Evolutionary conservation across 64 coral and sea anemone genomes (phyloP).

Genomic region (Pachyseris speciosa): DNA sequence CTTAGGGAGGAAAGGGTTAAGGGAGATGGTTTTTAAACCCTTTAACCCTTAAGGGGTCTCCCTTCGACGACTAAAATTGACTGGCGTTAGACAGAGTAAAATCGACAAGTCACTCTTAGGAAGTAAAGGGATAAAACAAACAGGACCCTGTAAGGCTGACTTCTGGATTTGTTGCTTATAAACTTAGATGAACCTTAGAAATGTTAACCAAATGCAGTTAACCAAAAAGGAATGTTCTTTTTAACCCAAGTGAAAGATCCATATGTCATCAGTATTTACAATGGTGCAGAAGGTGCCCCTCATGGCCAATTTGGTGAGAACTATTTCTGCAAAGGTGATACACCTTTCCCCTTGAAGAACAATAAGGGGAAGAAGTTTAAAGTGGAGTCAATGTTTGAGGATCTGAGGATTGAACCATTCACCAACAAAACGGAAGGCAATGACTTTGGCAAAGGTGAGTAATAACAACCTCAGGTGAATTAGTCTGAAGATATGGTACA

Average conservation of each 20-base stretch:
- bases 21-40: too few species aligned
- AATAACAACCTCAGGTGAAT: not conserved
- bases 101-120: too few species aligned
- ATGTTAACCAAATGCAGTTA: not conserved
- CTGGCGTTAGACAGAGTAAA: too few species aligned
- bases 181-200: too few species aligned
- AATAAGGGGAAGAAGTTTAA: not conserved
- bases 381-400: not conserved
- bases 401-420: slow-evolving; percentile 24
- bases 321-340: not conserved
- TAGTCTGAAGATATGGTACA: too few species aligned
- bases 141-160: too few species aligned
- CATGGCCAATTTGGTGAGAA: not conserved
- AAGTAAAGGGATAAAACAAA: too few species aligned
- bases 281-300: too few species aligned
- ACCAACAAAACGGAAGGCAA: not conserved
- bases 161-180: too few species aligned
- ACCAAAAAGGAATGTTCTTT: not conserved
- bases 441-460: not conserved
- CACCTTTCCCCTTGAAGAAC: not conserved
- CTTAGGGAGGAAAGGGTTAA: too few species aligned
- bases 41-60: too few species aligned
- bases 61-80: too few species aligned
- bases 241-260: not conserved
- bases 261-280: not conserved